These are phyloP conservation scores for Sigmodon hispidus DNA, from an alignment of 2,113 vertebrate species.

Conservation along the genomic window DNA sequence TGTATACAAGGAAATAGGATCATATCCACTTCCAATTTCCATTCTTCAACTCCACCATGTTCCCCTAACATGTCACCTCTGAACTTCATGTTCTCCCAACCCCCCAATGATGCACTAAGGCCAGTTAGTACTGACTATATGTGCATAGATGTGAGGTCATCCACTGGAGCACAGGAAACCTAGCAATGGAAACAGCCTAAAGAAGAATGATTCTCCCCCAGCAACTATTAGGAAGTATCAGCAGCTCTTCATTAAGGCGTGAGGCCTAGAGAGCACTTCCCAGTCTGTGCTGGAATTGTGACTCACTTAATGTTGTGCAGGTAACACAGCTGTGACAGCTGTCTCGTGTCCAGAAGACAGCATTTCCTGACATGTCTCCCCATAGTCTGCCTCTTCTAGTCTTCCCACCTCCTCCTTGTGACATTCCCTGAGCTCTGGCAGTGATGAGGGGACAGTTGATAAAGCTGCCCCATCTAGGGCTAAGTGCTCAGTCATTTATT, in stretches of 20 bases:
- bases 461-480: not conserved
- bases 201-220: not conserved
- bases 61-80: not conserved
- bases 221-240: not conserved
- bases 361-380: not conserved
- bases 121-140: not conserved
- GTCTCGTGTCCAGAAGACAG: not conserved
- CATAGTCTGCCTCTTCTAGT: not conserved
- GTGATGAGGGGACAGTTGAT: fast-evolving
- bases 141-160: too few relatives aligned
- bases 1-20: not conserved
- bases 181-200: not conserved
- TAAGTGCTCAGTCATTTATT: not conserved
- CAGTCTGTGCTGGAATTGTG: not conserved
- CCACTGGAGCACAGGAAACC: not conserved
- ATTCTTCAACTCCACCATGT: not conserved
- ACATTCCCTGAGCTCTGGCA: too few relatives aligned
- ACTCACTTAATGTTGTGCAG: not conserved
- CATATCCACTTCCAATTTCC: not conserved
- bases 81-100: too few relatives aligned
- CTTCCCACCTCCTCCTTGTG: not conserved
- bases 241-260: not conserved
- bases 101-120: not conserved
- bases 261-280: not conserved
- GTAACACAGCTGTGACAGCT: not conserved